Base-by-base conservation (phyloP, 2,888 invertebrate genomes). In the Zaprionus lineosus region DNA sequence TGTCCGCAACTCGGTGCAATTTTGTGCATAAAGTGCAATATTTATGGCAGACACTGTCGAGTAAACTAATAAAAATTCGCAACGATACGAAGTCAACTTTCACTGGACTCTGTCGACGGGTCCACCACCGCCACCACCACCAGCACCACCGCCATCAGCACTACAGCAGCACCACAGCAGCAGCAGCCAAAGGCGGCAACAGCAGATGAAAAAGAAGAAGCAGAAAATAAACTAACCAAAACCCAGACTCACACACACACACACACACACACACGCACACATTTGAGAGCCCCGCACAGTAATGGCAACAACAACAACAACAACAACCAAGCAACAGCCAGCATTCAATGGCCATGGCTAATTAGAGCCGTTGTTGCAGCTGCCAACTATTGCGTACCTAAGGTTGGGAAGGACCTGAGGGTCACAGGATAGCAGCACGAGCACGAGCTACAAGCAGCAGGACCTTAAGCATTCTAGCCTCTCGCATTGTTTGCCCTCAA, bases 11-110 rank as follows among this genome's bases (percentile, higher is more conserved):
- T 44, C 19, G 33, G 46, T 40, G 31, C 37, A 11, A 41, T 44
- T 46, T 40, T n/a, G 4, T 21, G 37, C 61, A 73, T 76, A 81
- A 86, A 75, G 50, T 67, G 55, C 29, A 5, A 46, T 67, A 58
- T 81, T 81, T 81, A 81, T 63, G 59, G 40, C 37, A 14, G 31
- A 57, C 41, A 58, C 29, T 28, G 33, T 15, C 19, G 11, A 48
- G 36, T 51, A 55, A 52, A 74, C 44, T 57, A 62, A 58, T 63
- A 60, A 60, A 57, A 63, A 67, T 58, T 72, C 37, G 71, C 61
- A 61, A 64, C 51, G 64, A 73, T n/a, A 69, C 41, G 46, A 36
- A 52, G 50, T 14, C 56, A 74, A 86, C 86, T 79, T 86, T 79
- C 85, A 74, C 86, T 82, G 55, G 44, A 44, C 58, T 50, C 14